Base-by-base conservation (phyloP, 1,140 invertebrate genomes). In the Plectus sambesii region DNA sequence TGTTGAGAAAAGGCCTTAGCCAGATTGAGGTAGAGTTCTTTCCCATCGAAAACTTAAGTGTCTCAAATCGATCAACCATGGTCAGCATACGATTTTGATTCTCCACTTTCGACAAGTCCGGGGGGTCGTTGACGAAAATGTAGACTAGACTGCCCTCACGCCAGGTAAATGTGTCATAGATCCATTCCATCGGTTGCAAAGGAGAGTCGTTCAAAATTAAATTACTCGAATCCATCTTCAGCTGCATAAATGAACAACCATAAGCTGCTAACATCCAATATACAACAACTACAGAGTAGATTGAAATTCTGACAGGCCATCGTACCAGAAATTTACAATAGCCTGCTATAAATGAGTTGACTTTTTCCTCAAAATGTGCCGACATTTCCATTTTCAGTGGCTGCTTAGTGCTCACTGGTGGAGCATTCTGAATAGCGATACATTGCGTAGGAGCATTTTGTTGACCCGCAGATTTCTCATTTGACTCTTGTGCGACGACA, bases 221-320 rank as follows among this genome's bases (percentile, higher is more conserved):
- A 42, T 56, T 56, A 1, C 51, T 56, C 2, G 55, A 52, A 26
- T 56, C 55, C 55, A 56, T 56, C 42, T 49, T 47, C 5, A 56
- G 39, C 19, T 56, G 36, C 55, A 56, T 56, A 19, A 42, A 49
- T 29, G 26, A 24, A 45, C 55, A 56, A 4, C 55, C 55, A 42
- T 56, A 54, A 9, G 47, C 30, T 5, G 55, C 54, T 20, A 39
- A 39, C 27, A 42, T 42, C 55, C 55, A 56, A 25, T 56, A 56
- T 9, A 48, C 22, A 23, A 38, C 23, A 2, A 56, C 22, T 20
- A 49, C 38, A 9, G 36, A 26, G 12, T 12, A 49, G 36, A 49
- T 6, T 12, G 15, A 20, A 5, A 5, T 23, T 15, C 20, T 9
- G 23, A 49, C 47, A 41, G 46, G 45, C 53, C 53, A 56, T 19